Evolutionary conservation across 1,140 invertebrate genomes (phyloP).

Genomic region (Lysiphlebus fabarum): DNA sequence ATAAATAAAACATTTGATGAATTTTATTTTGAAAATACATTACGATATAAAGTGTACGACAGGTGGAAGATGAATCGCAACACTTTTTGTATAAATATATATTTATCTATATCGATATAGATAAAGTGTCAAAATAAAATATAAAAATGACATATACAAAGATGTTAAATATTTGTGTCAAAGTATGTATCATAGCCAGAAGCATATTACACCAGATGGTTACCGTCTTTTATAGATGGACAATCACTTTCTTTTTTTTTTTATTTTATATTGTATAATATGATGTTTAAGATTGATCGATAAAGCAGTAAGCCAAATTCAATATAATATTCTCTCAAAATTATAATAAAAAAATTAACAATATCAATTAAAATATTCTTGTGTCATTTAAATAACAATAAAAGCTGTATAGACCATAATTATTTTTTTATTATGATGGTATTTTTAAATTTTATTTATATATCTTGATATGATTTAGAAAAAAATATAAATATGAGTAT

Average conservation of each 20-base stretch:
- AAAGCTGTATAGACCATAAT: too few relatives aligned
- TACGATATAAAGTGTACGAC: conserved; percentile 23
- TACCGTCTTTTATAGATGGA: conserved; percentile 17
- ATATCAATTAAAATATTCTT: too few relatives aligned
- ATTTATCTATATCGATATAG: conserved; percentile 22
- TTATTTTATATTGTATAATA: conserved; percentile 19
- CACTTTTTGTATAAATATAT: conserved; percentile 22
- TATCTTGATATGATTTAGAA: too few relatives aligned
- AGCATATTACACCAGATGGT: conserved; percentile 20
- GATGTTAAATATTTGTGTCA: conserved; percentile 20
- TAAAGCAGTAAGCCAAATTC: conserved; percentile 22
- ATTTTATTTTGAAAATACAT: conserved; percentile 7
- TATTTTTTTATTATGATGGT: too few relatives aligned
- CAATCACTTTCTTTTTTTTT: conserved; percentile 4
- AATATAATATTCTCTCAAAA: conserved; percentile 19
- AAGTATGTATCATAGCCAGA: background rate
- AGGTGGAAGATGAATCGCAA: conserved; percentile 25
- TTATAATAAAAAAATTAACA: too few relatives aligned
- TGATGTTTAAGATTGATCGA: conserved; percentile 22
- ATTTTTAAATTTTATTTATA: too few relatives aligned
- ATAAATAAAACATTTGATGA: too few relatives aligned
- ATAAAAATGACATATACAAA: conserved; percentile 21
- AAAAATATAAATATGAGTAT: too few relatives aligned
- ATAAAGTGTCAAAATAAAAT: conserved; percentile 22
- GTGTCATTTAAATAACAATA: too few relatives aligned